Conservation (phyloP, 1,140 invertebrate species). For the Nephotettix cincticeps region DNA sequence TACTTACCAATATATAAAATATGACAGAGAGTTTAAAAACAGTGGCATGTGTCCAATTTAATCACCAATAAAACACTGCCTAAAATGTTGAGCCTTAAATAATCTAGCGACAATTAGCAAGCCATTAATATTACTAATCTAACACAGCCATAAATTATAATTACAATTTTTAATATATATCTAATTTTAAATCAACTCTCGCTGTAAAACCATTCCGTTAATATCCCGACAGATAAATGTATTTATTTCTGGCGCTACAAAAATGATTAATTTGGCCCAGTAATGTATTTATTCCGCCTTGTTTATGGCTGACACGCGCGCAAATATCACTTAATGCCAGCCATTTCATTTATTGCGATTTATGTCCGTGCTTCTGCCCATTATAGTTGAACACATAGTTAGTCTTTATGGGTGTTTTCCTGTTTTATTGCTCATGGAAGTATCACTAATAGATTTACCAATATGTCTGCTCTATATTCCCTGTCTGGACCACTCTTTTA, state of each 20-base stretch:
- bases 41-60: too few relatives aligned
- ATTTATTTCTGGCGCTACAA: constrained; percentile 8
- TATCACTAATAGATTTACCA: constrained; percentile 4
- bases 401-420: constrained; percentile 16
- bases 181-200: too few relatives aligned
- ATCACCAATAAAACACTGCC: too few relatives aligned
- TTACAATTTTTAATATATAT: too few relatives aligned
- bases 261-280: constrained; percentile 7
- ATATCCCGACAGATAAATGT: constrained; percentile 6
- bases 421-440: constrained; percentile 4
- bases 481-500: background rate
- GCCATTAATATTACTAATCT: too few relatives aligned
- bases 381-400: constrained; percentile 20
- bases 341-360: constrained; percentile 13
- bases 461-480: constrained; percentile 1
- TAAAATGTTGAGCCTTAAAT: too few relatives aligned
- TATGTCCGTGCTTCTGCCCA: background rate
- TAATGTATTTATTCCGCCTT: constrained; percentile 13
- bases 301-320: background rate
- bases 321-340: background rate
- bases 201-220: background rate
- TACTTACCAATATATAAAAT: too few relatives aligned
- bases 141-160: too few relatives aligned
- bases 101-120: too few relatives aligned
- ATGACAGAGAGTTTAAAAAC: too few relatives aligned